phyloP scores from a whole-genome alignment of 92 coral and sea anemone genomes.

The Phenganax marumi region DNA sequence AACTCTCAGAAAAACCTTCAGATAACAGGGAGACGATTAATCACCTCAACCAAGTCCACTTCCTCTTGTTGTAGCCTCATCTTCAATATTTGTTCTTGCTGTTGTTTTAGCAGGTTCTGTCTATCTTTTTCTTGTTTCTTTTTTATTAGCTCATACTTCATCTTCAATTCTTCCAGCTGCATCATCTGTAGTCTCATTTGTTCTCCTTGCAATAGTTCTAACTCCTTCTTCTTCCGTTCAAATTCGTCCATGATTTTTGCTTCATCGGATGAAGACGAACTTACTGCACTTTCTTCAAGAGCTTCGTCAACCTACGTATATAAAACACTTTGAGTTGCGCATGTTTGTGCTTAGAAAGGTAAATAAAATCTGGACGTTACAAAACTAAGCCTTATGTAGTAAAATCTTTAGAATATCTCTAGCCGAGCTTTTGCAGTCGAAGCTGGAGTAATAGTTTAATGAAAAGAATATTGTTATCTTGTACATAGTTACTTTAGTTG shows the following conservation, averaged over 20 bases:
- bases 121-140: slow-evolving; percentile 91
- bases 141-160: slow-evolving; percentile 78
- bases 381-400: no score
- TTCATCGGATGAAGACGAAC: slow-evolving; percentile 45
- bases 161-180: slow-evolving; percentile 84
- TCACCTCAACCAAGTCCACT: slow-evolving; percentile 2
- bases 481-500: no score
- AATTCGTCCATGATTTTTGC: slow-evolving; percentile 63
- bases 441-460: no score
- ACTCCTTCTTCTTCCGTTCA: slow-evolving; percentile 64
- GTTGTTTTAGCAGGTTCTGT: slow-evolving; percentile 70
- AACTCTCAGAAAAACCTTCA: no score
- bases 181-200: slow-evolving; percentile 81
- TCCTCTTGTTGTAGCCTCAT: slow-evolving; percentile 57
- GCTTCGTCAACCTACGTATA: slow-evolving; percentile 45
- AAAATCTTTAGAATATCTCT: no score
- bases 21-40: neutral
- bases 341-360: no score
- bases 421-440: no score
- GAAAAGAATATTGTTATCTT: no score
- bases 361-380: no score
- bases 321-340: no score
- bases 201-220: slow-evolving; percentile 76
- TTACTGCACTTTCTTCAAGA: slow-evolving; percentile 32
- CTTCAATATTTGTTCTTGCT: slow-evolving; percentile 65